Evolutionary conservation across 2,888 invertebrate species (phyloP).

Genomic region (Callinectes sapidus): DNA sequence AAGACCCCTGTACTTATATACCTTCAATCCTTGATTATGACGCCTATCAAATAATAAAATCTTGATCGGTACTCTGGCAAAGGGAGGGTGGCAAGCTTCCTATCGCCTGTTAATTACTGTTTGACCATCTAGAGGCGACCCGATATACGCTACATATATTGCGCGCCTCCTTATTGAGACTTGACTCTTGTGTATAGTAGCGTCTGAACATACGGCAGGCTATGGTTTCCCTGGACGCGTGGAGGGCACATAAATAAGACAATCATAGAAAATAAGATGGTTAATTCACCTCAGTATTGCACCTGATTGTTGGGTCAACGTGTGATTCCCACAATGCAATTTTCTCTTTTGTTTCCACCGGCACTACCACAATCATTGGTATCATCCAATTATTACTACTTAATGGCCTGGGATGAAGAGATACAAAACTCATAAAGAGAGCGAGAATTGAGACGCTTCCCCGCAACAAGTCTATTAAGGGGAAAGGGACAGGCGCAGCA

Average conservation of each 20-base stretch:
- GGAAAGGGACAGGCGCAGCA: background rate
- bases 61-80: background rate
- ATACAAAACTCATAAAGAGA: background rate
- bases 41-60: slow-evolving; percentile 35
- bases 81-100: background rate
- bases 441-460: background rate
- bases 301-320: background rate
- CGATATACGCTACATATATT: background rate
- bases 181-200: background rate
- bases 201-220: background rate
- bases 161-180: background rate
- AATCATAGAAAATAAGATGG: background rate
- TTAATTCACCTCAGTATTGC: background rate
- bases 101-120: background rate
- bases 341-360: background rate
- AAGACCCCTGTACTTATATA: background rate
- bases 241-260: background rate
- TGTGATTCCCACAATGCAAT: background rate
- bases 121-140: background rate
- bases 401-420: background rate
- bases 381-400: background rate
- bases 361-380: background rate
- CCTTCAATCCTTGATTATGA: background rate
- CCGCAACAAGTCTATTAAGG: slow-evolving; percentile 5
- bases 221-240: background rate